Evolutionary conservation across 2,888 invertebrate species (phyloP).

Genomic region (Orgyia antiqua): DNA sequence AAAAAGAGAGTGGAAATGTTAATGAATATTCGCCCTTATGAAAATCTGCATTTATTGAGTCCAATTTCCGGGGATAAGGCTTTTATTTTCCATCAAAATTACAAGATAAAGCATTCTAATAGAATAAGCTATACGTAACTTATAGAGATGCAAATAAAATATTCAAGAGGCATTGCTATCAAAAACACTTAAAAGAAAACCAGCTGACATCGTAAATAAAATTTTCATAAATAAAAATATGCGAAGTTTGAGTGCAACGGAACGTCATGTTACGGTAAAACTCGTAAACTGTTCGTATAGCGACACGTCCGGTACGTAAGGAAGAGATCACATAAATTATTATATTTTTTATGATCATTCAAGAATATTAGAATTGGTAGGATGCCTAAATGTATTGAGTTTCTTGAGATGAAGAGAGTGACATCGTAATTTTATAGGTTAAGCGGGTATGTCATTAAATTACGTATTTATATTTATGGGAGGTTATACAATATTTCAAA

Average conservation of each 20-base stretch:
- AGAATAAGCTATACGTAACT: no score
- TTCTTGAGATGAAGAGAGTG: no score
- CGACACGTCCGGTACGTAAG: slow-evolving; percentile 15
- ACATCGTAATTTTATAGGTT: no score
- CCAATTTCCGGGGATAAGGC: no score
- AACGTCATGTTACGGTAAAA: slow-evolving; percentile 17
- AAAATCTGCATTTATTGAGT: no score
- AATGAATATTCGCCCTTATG: no score
- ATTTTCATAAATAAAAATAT: slow-evolving; percentile 12
- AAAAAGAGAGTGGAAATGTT: no score
- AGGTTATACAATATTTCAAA: no score
- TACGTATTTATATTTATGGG: no score
- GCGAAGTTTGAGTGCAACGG: slow-evolving; percentile 21
- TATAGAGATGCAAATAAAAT: background rate
- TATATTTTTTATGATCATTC: slow-evolving; percentile 34
- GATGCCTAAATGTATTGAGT: background rate
- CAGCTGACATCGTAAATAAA: slow-evolving; percentile 17
- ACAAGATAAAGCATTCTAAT: no score
- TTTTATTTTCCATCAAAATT: no score
- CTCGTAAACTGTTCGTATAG: slow-evolving; percentile 25
- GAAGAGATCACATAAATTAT: slow-evolving; percentile 32
- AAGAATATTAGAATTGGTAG: slow-evolving; percentile 11
- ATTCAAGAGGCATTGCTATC: background rate
- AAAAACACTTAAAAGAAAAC: slow-evolving; percentile 1
- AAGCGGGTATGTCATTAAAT: no score